A percentile compares a stretch with the other conserved stretches of the same genome.
Conservation (phyloP, 2,113 vertebrate genomes). For the western clawed frog (Xenopus tropicalis) region UCB_Xtro_10.0 CM004443.2:118558001-118558500, state of each 20-base stretch:
- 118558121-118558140: too few relatives aligned
- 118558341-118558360: slow-evolving; percentile 60
- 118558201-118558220: slow-evolving; percentile 40
- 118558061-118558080: too few relatives aligned
- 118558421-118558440: slow-evolving; percentile 56
- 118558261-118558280: slow-evolving; percentile 68
- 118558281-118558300: slow-evolving; percentile 61
- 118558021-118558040: too few relatives aligned
- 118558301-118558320: slow-evolving; percentile 65
- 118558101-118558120: too few relatives aligned
- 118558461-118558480: slow-evolving; percentile 1
- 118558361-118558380: slow-evolving; percentile 54
- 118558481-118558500: neutral
- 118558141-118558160: too few relatives aligned
- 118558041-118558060: too few relatives aligned
- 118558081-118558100: too few relatives aligned
- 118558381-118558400: slow-evolving; percentile 61
- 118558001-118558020: too few relatives aligned
- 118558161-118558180: too few relatives aligned
- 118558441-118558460: slow-evolving; percentile 33
- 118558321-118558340: slow-evolving; percentile 57
- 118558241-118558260: slow-evolving; percentile 51
- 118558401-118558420: slow-evolving; percentile 64
- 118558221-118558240: slow-evolving; percentile 55
- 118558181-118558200: too few relatives aligned